Base-by-base conservation (phyloP, 1,140 invertebrate genomes). In the Leptinotarsa texana region DNA sequence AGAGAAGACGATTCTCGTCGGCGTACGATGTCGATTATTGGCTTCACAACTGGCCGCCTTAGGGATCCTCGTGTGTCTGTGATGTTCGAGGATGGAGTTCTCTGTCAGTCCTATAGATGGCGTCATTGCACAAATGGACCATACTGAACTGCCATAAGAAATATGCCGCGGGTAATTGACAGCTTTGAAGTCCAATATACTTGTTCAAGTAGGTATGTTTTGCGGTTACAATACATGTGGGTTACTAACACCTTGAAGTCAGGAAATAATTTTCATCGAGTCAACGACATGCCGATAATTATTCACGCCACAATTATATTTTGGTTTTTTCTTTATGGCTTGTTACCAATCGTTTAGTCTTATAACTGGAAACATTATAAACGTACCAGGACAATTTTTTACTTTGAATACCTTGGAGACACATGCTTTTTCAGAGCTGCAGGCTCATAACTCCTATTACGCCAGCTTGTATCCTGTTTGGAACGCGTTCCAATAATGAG, bases 271-370 rank as follows among this genome's bases (percentile, higher is more conserved):
- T 57, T 57, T 57, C 51, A 57, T 57, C 51, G 51, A 57, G 51
- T 57, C 51, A 57, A 57, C 51, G 51, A 57, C 51, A 57, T n/a
- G 4, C 51, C 51, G n/a, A 57, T 57, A 17, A 57, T 57, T 57
- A 57, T 57, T 57, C 51, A n/a, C 51, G n/a, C 51, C 51, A 57
- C n/a, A 57, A 57, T 57, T 57, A 57, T n/a, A n/a, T 57, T 57
- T 11, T 8, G n/a, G 17, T 57, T 15, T 57, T 57, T 57, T 57
- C 51, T 57, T n/a, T n/a, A n/a, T 57, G 1, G 15, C 51, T 57
- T 57, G 51, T 57, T 57, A 57, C 51, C 51, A 57, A 57, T 57
- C 51, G n/a, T n/a, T 57, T n/a, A 57, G 51, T 57, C 11, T 42
- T 57, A 57, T 57, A 57, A 57, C 51, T 57, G 51, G n/a, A 17